Base-by-base conservation (phyloP, 1,140 invertebrate species). In the Lutraria rhynchaena region DNA sequence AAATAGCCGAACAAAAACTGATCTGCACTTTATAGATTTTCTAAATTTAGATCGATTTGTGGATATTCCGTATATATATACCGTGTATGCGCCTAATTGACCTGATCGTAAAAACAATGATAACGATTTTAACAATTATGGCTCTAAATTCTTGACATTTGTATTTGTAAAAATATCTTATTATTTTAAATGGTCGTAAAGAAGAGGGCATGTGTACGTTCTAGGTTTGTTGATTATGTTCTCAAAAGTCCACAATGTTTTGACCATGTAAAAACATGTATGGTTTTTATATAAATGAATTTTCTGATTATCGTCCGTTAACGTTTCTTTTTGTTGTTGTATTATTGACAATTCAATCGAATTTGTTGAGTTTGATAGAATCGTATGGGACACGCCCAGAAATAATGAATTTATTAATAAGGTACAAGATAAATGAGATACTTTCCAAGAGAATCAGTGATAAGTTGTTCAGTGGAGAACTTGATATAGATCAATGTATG, bases 401-500 rank as follows among this genome's bases (percentile, higher is more conserved):
- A n/a, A n/a, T n/a, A n/a, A n/a, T n/a, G n/a, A n/a, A n/a, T n/a
- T n/a, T n/a, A n/a, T n/a, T n/a, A n/a, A n/a, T n/a, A n/a, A n/a
- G n/a, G n/a, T n/a, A n/a, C n/a, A n/a, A n/a, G n/a, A n/a, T n/a
- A n/a, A n/a, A n/a, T n/a, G n/a, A n/a, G n/a, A n/a, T n/a, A n/a
- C n/a, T n/a, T n/a, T n/a, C n/a, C n/a, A n/a, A n/a, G n/a, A n/a
- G n/a, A n/a, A n/a, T n/a, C n/a, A n/a, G n/a, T n/a, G 63, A 22
- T 33, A 22, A 46, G 41, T 22, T 44, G 63, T 44, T 67, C 41
- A 44, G n/a, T 15, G n/a, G n/a, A n/a, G n/a, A n/a, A n/a, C n/a
- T n/a, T n/a, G n/a, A n/a, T n/a, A n/a, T n/a, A n/a, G n/a, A 67
- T 67, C 63, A 67, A 44, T 67, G 37, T 67, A 46, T 67, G 63